phyloP scores from a whole-genome alignment of 1,140 invertebrate genomes.

The Oryzaephilus surinamensis region DNA sequence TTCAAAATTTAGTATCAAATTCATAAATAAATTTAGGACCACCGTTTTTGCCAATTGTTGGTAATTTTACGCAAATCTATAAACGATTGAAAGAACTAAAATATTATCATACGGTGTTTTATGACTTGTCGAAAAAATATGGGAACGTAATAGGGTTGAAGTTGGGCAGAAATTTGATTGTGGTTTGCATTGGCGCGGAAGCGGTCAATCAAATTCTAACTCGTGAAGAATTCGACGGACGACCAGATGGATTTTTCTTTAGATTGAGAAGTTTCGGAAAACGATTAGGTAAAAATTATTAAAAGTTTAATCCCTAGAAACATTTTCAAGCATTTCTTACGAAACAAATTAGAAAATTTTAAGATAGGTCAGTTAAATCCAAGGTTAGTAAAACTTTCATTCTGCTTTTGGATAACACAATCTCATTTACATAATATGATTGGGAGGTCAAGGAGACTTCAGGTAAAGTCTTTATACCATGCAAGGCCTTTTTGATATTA shows the following conservation, averaged over 20 bases:
- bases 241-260: slow-evolving; percentile 60
- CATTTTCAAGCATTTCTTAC: background rate
- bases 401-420: background rate
- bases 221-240: slow-evolving; percentile 53
- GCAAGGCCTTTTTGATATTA: too few species aligned
- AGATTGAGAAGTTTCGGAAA: slow-evolving; percentile 50
- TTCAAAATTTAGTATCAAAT: background rate
- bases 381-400: background rate
- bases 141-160: slow-evolving; percentile 27
- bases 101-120: slow-evolving; percentile 27
- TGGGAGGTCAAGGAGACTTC: background rate
- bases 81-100: slow-evolving; percentile 14
- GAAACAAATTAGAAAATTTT: slow-evolving; percentile 3
- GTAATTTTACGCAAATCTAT: slow-evolving; percentile 19
- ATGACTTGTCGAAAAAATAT: slow-evolving; percentile 23
- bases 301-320: background rate
- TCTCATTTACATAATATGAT: too few species aligned
- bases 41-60: slow-evolving; percentile 27
- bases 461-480: slow-evolving; percentile 2
- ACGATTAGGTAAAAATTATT: slow-evolving; percentile 43
- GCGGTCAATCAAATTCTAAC: slow-evolving; percentile 48
- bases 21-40: slow-evolving; percentile 23
- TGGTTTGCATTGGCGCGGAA: slow-evolving; percentile 50
- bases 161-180: slow-evolving; percentile 46
- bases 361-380: slow-evolving; percentile 1